Conservation (phyloP, 2,888 invertebrate species). For the Tholera decimalis region DNA sequence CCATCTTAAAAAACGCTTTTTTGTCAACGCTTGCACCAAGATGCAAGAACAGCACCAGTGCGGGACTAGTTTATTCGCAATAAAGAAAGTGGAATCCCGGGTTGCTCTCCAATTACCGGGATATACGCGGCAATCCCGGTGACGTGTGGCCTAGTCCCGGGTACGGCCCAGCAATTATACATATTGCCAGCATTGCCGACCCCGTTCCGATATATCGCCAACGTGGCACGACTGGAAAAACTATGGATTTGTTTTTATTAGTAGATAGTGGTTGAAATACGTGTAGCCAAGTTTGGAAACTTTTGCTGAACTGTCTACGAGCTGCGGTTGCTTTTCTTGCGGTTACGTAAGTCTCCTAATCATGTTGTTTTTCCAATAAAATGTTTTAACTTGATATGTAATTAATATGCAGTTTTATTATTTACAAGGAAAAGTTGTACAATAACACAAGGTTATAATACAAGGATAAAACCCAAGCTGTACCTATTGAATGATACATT, state of each 20-base stretch:
- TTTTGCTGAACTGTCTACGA: not conserved
- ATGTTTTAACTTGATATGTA: not conserved
- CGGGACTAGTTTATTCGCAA: constrained; percentile 90
- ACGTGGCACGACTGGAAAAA: constrained; percentile 71
- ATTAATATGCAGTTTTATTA: constrained; percentile 6
- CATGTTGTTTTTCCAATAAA: not conserved
- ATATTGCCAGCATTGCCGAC: constrained; percentile 81
- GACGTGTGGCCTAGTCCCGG: constrained; percentile 86
- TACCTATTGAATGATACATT: constrained; percentile 18
- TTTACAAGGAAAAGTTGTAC: constrained; percentile 31
- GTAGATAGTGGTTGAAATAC: constrained; percentile 19
- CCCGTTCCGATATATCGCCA: constrained; percentile 76
- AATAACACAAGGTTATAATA: constrained; percentile 36
- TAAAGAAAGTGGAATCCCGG: constrained; percentile 91
- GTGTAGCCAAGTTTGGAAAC: not conserved
- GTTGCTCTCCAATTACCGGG: constrained; percentile 90
- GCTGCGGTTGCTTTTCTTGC: not conserved
- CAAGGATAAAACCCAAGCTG: constrained; percentile 33
- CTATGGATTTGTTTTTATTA: constrained; percentile 72
- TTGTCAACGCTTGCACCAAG: constrained; percentile 65
- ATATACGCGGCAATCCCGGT: constrained; percentile 90
- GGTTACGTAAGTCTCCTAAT: not conserved
- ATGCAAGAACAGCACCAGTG: constrained; percentile 84
- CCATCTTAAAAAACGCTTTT: constrained; percentile 46
- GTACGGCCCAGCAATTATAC: constrained; percentile 85